Evolutionary conservation across 92 coral and sea anemone genomes (phyloP).

Genomic region (Muricea muricata): DNA sequence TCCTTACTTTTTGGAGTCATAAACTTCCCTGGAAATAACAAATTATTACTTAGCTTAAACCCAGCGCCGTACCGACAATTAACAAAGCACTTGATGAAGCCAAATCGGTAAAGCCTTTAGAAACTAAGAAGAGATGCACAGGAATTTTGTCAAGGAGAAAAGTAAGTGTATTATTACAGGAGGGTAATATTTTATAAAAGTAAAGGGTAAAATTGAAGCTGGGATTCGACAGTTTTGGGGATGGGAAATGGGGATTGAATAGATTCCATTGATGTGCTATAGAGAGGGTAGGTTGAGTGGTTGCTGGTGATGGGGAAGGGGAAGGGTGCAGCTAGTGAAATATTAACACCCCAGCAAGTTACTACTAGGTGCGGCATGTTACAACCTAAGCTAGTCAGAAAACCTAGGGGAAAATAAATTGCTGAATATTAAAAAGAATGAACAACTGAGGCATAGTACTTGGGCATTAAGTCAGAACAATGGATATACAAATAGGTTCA

Average conservation of each 20-base stretch:
- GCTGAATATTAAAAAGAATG: neutral
- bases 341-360: no score
- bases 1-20: constrained; percentile 17
- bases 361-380: no score
- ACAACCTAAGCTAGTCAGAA: no score
- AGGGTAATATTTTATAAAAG: neutral
- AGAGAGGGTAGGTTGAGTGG: neutral
- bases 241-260: neutral
- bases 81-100: constrained; percentile 24
- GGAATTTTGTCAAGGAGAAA: constrained; percentile 13
- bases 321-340: neutral
- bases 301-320: neutral
- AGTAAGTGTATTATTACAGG: neutral
- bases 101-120: constrained; percentile 16
- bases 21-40: neutral
- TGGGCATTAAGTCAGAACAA: neutral
- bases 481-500: neutral
- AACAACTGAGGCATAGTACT: neutral
- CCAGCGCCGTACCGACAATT: constrained; percentile 3
- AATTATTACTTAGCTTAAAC: constrained; percentile 23
- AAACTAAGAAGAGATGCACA: constrained; percentile 11
- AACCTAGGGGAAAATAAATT: neutral
- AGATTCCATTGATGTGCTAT: neutral
- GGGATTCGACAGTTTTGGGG: no score
- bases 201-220: neutral